Evolutionary conservation across 2,113 vertebrate species (phyloP), one percentile per base, ranked within the genome.

Genomic region (Sus scrofa): DNA sequence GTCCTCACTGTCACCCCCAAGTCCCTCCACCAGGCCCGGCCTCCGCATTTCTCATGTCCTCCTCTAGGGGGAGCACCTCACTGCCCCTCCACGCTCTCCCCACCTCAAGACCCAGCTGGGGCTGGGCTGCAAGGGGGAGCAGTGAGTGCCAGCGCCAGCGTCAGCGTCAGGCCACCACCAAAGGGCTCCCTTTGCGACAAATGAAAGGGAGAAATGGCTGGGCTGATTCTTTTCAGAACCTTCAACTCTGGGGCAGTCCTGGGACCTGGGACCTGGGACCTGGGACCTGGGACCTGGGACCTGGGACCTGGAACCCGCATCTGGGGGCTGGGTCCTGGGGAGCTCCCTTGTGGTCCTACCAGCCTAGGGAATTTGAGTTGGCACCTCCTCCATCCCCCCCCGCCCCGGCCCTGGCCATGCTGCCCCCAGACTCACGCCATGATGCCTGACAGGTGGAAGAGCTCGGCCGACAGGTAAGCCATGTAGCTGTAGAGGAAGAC

Each of bases 401-500:
- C 8, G 8, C 44, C 44, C 44, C 44, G n/a, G n/a, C 44, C 4
- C 44, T 8, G 44, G 44, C 44, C 3, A 11, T 0, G 6, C 32
- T 12, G 37, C 1, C 0, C 11, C 37, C 24, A 27, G 81, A 99
- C 99, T 99, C 98, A 99, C 99, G 99, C 99, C 99, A 99, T 99
- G 99, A 99, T 99, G 96, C 99, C 99, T 0, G 99, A 99, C 18
- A 99, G 99, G 98, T 99, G 99, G 98, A 99, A 99, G 96, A 99
- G 98, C 98, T 99, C 99, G 0, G 99, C 99, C 0, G 99, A 99
- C 94, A 99, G 99, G 91, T 99, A 99, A 0, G 99, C 99, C 99
- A 99, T 99, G 98, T 99, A 99, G 99, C 99, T 99, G 99, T 99
- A 99, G 95, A 99, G 98, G 97, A 99, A 99, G 96, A 99, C 99